Conservation (phyloP, 2,797 vertebrate species). For the Merluccius polli region DNA sequence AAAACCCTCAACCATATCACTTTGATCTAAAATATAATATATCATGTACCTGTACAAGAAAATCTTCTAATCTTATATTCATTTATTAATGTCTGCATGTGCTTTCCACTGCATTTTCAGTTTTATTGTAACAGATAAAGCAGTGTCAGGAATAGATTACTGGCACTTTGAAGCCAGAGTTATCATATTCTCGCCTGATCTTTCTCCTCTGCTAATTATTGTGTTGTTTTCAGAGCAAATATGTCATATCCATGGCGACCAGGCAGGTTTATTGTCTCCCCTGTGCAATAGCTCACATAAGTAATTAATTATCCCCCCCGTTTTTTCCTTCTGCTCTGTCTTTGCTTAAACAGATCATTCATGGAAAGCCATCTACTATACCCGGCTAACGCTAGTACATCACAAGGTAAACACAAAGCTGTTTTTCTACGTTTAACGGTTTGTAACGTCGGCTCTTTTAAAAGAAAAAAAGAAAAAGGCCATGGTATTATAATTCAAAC, state of each 20-base stretch:
- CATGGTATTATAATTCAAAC: neutral
- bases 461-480: neutral
- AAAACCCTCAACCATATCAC: slow-evolving; percentile 32
- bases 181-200: slow-evolving; percentile 99
- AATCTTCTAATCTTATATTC: slow-evolving; percentile 42
- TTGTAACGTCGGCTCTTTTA: slow-evolving; percentile 18
- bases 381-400: slow-evolving; percentile 83
- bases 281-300: slow-evolving; percentile 99
- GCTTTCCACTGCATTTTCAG: slow-evolving; percentile 56
- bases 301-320: slow-evolving; percentile 98
- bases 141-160: slow-evolving; percentile 84
- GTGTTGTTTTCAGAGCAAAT: slow-evolving; percentile 99
- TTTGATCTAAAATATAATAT: slow-evolving; percentile 56
- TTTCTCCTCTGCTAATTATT: slow-evolving; percentile 99
- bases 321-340: slow-evolving; percentile 85
- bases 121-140: slow-evolving; percentile 65
- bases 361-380: slow-evolving; percentile 93
- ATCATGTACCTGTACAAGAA: slow-evolving; percentile 47
- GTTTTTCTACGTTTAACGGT: slow-evolving; percentile 70
- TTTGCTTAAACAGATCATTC: slow-evolving; percentile 99
- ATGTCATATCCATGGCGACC: slow-evolving; percentile 99
- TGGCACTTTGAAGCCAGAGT: slow-evolving; percentile 97
- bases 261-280: slow-evolving; percentile 99
- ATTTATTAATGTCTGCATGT: slow-evolving; percentile 53
- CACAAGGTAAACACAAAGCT: slow-evolving; percentile 91